These are phyloP conservation scores for Riparia riparia DNA, from an alignment of 2,113 vertebrate genomes.

Conservation along the genomic window DNA sequence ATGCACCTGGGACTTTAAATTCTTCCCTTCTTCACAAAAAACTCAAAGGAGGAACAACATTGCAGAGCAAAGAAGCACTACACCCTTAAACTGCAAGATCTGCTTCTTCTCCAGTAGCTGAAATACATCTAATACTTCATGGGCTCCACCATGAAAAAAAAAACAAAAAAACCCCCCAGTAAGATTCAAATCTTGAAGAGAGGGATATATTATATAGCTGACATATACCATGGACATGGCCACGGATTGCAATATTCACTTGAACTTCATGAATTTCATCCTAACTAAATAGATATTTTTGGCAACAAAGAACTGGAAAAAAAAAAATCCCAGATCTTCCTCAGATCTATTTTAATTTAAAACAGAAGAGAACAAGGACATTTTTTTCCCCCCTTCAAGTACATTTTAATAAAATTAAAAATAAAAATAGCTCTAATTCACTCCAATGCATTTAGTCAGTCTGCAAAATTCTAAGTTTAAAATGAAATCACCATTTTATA, in stretches of 20 bases:
- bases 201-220: background rate
- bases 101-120: background rate
- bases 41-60: background rate
- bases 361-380: constrained; percentile 24
- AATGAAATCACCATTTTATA: constrained; percentile 73
- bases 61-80: background rate
- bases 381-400: background rate
- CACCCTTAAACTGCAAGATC: background rate
- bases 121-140: background rate
- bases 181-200: background rate
- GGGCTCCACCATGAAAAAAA: background rate
- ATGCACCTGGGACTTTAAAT: background rate
- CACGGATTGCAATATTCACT: background rate
- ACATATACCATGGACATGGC: background rate
- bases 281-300: constrained; percentile 21
- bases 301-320: constrained; percentile 41
- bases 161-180: background rate
- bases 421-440: constrained; percentile 66
- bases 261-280: background rate
- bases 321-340: background rate
- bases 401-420: constrained; percentile 65
- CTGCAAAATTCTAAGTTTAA: constrained; percentile 73
- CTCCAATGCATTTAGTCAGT: constrained; percentile 43
- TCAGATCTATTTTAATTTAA: constrained; percentile 51
- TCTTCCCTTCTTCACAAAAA: background rate